Evolutionary conservation across 2,113 vertebrate species (phyloP).

Genomic region (Aramus guarauna): DNA sequence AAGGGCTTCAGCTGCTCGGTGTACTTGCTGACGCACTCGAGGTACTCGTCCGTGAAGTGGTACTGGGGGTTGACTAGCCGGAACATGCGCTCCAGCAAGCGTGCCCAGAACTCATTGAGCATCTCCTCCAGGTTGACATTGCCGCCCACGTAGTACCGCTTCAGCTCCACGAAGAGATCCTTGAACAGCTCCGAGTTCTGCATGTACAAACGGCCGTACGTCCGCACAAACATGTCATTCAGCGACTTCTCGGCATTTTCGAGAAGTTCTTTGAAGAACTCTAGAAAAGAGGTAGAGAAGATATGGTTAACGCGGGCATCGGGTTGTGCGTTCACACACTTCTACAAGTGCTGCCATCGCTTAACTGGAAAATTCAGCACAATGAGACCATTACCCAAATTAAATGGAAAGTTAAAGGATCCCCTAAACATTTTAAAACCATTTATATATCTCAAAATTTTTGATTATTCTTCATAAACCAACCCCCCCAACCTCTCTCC

Average conservation of each 20-base stretch:
- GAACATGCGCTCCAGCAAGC: slow-evolving; percentile 96
- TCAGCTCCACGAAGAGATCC: slow-evolving; percentile 88
- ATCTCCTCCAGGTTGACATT: slow-evolving; percentile 91
- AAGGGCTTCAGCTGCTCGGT: slow-evolving; percentile 96
- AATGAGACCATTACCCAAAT: not conserved
- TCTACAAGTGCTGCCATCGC: not conserved
- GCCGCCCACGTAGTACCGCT: slow-evolving; percentile 84
- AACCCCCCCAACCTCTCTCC: fast-evolving
- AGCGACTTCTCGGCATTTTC: slow-evolving; percentile 90
- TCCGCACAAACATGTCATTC: slow-evolving; percentile 93
- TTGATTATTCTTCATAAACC: not conserved
- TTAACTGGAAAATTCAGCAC: not conserved
- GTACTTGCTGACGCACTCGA: slow-evolving; percentile 94
- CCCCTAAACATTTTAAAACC: not conserved
- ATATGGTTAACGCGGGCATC: fast-evolving
- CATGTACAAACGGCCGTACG: slow-evolving; percentile 92
- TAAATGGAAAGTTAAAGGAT: not conserved
- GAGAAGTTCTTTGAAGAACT: slow-evolving; percentile 94
- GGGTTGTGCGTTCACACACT: not conserved
- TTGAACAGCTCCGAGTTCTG: slow-evolving; percentile 95
- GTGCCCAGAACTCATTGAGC: slow-evolving; percentile 95
- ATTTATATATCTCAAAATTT: not conserved
- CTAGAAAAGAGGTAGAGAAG: slow-evolving; percentile 67
- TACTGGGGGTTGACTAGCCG: slow-evolving; percentile 93
- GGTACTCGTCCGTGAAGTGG: slow-evolving; percentile 89